Evolutionary conservation across 1,140 invertebrate genomes (phyloP).

Genomic region (Plectrocnemia conspersa): DNA sequence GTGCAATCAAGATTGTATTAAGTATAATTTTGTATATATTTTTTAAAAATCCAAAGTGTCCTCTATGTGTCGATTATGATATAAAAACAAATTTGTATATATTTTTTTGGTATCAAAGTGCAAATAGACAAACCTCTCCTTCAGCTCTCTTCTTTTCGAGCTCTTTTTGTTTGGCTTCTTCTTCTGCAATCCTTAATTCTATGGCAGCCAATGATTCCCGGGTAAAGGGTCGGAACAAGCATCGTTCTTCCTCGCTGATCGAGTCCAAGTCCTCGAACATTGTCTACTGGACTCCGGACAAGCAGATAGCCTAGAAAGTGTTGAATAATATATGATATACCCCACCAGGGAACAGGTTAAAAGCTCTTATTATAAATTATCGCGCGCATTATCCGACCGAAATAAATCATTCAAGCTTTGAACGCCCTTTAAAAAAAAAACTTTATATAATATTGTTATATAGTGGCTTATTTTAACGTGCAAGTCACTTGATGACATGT

Average conservation of each 20-base stretch:
- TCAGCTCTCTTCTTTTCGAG: conserved; percentile 92
- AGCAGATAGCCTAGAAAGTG: conserved; percentile 49
- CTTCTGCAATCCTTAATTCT: conserved; percentile 88
- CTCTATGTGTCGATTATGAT: background rate
- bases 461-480: no score
- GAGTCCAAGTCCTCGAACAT: conserved; percentile 88
- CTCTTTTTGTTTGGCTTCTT: conserved; percentile 92
- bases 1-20: no score
- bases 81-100: conserved; percentile 51
- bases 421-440: no score
- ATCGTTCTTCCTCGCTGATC: conserved; percentile 87
- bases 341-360: no score
- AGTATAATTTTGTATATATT: background rate
- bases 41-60: conserved; percentile 46
- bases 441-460: no score
- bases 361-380: no score
- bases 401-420: no score
- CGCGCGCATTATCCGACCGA: no score
- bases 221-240: conserved; percentile 96
- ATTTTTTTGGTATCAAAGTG: conserved; percentile 49
- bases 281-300: conserved; percentile 57
- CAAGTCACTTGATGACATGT: no score
- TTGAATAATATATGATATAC: no score
- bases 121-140: conserved; percentile 71
- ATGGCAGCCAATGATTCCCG: conserved; percentile 91